Evolutionary conservation across 2,888 invertebrate genomes (phyloP).

Genomic region (Caenorhabditis imperialis): DNA sequence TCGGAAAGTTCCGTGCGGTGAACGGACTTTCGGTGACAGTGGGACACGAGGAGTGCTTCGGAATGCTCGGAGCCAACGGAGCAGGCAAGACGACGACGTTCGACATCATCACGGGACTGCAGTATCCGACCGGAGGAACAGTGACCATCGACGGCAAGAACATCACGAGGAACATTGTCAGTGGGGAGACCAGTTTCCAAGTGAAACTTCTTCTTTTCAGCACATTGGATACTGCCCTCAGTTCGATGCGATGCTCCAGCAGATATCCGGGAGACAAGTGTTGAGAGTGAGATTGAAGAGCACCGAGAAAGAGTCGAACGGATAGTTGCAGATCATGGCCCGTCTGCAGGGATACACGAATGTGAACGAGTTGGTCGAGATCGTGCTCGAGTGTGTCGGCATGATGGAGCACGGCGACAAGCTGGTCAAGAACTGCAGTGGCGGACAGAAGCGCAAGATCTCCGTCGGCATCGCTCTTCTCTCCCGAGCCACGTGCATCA

Average conservation of each 20-base stretch:
- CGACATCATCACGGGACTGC: conserved; percentile 69
- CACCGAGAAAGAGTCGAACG: no score
- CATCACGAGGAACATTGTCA: no score
- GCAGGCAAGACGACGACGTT: conserved; percentile 76
- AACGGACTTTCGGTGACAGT: conserved; percentile 64
- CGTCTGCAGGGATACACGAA: conserved; percentile 28
- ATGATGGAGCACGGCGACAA: conserved; percentile 70
- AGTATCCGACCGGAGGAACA: conserved; percentile 57
- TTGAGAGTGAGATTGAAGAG: no score
- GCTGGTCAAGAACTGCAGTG: conserved; percentile 78
- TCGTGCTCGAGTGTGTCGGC: conserved; percentile 81
- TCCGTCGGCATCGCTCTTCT: conserved; percentile 87
- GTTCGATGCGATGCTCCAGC: conserved; percentile 68
- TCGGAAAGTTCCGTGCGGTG: conserved; percentile 64
- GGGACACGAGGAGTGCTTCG: conserved; percentile 70
- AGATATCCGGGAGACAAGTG: conserved; percentile 69
- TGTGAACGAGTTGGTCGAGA: conserved; percentile 67
- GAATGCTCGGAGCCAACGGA: conserved; percentile 68
- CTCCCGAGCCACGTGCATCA: conserved; percentile 84
- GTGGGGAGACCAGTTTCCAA: conserved; percentile 6
- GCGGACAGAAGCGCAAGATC: conserved; percentile 88
- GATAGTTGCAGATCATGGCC: conserved; percentile 25
- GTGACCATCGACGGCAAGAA: conserved; percentile 61
- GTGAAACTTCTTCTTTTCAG: no score
- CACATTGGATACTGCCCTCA: conserved; percentile 74